These are phyloP conservation scores for Lindbergichthys nudifrons DNA, from an alignment of 2,797 vertebrate species.

Conservation along the genomic window DNA sequence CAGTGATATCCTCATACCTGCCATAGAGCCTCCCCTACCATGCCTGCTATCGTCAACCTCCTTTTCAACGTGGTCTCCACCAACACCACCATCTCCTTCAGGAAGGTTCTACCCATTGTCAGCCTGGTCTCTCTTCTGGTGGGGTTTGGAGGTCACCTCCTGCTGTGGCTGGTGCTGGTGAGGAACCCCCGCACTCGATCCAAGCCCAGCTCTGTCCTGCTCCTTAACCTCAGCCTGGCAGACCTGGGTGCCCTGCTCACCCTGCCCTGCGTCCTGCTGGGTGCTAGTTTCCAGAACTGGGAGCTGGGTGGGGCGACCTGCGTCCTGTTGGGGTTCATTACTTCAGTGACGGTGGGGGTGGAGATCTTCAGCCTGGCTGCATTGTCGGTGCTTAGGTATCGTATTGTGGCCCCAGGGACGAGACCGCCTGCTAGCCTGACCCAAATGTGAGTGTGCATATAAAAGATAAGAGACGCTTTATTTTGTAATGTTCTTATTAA, in stretches of 20 bases:
- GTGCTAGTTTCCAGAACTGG: conserved; percentile 79
- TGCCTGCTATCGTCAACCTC: conserved; percentile 83
- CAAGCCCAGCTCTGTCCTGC: conserved; percentile 78
- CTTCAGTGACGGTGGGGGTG: conserved; percentile 78
- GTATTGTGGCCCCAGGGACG: conserved; percentile 67
- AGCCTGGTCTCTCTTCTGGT: conserved; percentile 77
- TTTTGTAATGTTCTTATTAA: background rate
- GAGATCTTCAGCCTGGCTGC: conserved; percentile 82
- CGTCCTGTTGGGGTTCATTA: conserved; percentile 79
- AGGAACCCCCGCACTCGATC: conserved; percentile 73
- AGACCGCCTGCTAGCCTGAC: conserved; percentile 58
- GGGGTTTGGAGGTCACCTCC: conserved; percentile 78
- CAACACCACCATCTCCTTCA: conserved; percentile 83
- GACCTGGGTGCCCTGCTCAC: conserved; percentile 80
- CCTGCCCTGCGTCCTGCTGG: conserved; percentile 76
- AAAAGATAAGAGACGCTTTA: background rate
- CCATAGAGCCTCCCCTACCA: conserved; percentile 20
- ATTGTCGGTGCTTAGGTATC: conserved; percentile 76
- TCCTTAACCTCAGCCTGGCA: conserved; percentile 82
- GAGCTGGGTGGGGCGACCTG: conserved; percentile 74
- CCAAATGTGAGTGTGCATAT: conserved; percentile 73
- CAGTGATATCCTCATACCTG: background rate
- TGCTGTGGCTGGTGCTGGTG: conserved; percentile 79
- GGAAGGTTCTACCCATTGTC: conserved; percentile 75
- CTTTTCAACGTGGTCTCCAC: conserved; percentile 81